phyloP scores from a whole-genome alignment of 2,888 invertebrate species.

The Parasteatoda lunata region DNA sequence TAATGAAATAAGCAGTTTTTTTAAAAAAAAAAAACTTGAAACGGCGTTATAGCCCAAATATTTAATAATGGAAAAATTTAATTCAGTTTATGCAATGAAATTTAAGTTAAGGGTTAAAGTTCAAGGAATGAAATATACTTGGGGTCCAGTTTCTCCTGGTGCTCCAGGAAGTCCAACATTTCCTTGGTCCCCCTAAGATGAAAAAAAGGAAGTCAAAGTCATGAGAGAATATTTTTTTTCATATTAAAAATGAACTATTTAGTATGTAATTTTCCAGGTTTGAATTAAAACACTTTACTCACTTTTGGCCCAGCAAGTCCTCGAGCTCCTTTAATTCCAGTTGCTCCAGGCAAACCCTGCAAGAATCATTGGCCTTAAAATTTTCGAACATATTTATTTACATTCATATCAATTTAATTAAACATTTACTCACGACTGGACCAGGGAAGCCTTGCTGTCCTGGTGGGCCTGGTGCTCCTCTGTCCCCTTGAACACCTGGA shows the following conservation, averaged over 20 bases:
- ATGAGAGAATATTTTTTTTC: too few species aligned
- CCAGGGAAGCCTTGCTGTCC: constrained; percentile 75
- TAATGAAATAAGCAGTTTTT: too few species aligned
- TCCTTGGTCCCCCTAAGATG: constrained; percentile 63
- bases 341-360: constrained; percentile 80
- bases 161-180: constrained; percentile 59
- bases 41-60: too few species aligned
- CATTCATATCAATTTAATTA: background rate
- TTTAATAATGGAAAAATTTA: too few species aligned
- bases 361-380: constrained; percentile 4
- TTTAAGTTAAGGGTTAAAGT: background rate
- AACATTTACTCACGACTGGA: constrained; percentile 54
- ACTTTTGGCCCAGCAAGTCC: constrained; percentile 79
- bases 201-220: background rate
- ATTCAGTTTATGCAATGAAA: background rate
- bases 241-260: too few species aligned
- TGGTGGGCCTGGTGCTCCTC: constrained; percentile 83
- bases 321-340: constrained; percentile 80
- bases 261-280: too few species aligned
- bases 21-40: too few species aligned
- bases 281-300: background rate
- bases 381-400: background rate
- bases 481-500: constrained; percentile 83
- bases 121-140: constrained; percentile 19
- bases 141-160: constrained; percentile 64